Percentiles rank a stretch among this genome's conserved stretches.
These are phyloP conservation scores for Rhinella marina DNA, from an alignment of 2,797 vertebrate species.

Conservation along the genomic window DNA sequence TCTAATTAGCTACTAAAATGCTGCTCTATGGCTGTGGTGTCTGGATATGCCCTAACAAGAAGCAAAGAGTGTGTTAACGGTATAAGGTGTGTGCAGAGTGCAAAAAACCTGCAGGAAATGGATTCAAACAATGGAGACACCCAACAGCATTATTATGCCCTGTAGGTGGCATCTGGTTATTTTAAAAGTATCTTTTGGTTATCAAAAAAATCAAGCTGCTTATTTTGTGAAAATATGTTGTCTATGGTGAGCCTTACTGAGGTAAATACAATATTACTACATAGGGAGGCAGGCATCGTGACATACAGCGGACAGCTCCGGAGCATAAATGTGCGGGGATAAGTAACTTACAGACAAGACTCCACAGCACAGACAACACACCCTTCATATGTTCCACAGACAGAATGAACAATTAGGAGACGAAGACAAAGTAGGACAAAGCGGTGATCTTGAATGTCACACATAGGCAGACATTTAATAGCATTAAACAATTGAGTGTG, in stretches of 20 bases:
- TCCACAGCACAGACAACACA: constrained; percentile 39
- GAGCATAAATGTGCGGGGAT: not conserved
- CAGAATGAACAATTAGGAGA: constrained; percentile 45
- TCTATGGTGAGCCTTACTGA: not conserved
- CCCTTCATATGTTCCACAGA: constrained; percentile 20
- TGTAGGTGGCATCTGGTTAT: not conserved
- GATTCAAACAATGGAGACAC: not conserved
- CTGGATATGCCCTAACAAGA: not conserved
- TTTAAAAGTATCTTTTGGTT: not conserved
- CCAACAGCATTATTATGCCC: not conserved
- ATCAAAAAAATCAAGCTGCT: not conserved
- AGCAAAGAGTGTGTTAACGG: not conserved
- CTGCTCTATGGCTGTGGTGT: too few species aligned
- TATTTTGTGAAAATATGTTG: not conserved
- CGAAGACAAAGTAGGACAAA: constrained; percentile 57
- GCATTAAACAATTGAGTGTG: constrained; percentile 62
- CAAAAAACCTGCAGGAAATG: too few species aligned
- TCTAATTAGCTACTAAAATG: too few species aligned
- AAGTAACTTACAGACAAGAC: not conserved
- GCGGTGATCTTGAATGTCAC: constrained; percentile 59
- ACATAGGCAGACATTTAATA: constrained; percentile 61
- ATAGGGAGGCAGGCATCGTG: not conserved
- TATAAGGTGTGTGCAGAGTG: not conserved
- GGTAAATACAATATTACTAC: not conserved
- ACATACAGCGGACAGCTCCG: not conserved